Base-by-base conservation (phyloP, 2,888 invertebrate species). In the Syrista parreyssii region DNA sequence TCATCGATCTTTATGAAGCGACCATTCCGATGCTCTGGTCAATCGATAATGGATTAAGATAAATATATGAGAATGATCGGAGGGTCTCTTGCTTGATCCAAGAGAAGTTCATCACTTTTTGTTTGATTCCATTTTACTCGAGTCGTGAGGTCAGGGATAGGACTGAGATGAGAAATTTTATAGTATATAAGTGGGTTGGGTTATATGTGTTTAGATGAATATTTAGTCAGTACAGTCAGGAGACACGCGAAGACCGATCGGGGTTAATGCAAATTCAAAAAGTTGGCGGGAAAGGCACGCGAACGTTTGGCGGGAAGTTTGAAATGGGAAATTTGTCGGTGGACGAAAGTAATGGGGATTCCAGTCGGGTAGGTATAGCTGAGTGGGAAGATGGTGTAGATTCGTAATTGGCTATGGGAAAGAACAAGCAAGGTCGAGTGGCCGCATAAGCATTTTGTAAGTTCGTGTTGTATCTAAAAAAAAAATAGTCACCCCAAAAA, bases 401-500 rank as follows among this genome's bases (percentile, higher is more conserved):
- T 23, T 23, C 55, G 55, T 55, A 55, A 55, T 55, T 55, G 55
- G 55, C 23, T 55, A 23, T 55, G 55, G 55, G 55, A 9, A 55
- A 23, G 23, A 55, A 55, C 23, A 9, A 9, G 23, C 9, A 55
- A 55, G 55, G 55, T 55, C 23, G 55, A 55, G 55, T 23, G 23
- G 9, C 23, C 23, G 55, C 55, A 23, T 55, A 55, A 55, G 23
- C 23, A 23, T 55, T 55, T 55, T 23, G 55, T 55, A 55, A 55
- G 55, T 55, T 55, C 23, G 40, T 78, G 78, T 68, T 74, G 73
- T 40, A 68, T 78, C 68, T 69, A 69, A 4, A 15, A 36, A 36
- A 12, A 36, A 36, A 36, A 15, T 4, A 40, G n/a, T n/a, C n/a
- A n/a, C n/a, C 75, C 78, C 74, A 68, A 80, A 82, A 81, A 81